Evolutionary conservation across 2,888 invertebrate species (phyloP), one percentile per base, ranked within the genome.

Genomic region (Digitonthophagus gazella): DNA sequence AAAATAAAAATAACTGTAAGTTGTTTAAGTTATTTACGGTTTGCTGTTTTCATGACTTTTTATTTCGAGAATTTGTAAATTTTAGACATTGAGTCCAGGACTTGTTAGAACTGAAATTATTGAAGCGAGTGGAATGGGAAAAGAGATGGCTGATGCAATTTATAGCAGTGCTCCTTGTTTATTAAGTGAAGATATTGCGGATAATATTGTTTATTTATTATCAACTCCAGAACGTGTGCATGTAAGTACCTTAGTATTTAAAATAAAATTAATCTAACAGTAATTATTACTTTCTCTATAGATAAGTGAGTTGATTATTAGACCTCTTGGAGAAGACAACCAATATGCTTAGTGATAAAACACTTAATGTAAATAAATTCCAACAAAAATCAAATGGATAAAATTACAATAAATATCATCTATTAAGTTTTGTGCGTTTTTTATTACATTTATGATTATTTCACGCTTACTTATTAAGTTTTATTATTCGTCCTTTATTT

Each of bases 1-100:
- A 72, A 73, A 16, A 69, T 73, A 57, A 72, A 71, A 57, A 64
- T 69, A 2, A 71, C 70, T 14, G 71, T 71, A 67, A 69, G 69
- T 63, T 44, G 0, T 44, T 61, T 22, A 14, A 11, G 58, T 15
- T 28, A 11, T 61, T n/a, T 28, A 15, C 3, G 58, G 16, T 28
- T 22, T 4, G 22, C 3, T 58, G 54, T 19, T 61, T 3, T 67
- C n/a, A 15, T 67, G 20, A 15, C 16, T 28, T 58, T 58, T 3
- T 54, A 65, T 54, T 16, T 22, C 16, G 6, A 14, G 11, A 44
- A 6, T 28, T 18, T 8, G 28, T 3, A 55, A 18, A 15, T 19
- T 64, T 19, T 28, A 69, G 66, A 64, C 63, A 16, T 54, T 69
- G 57, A 69, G 66, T 69, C 69, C 69, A 16, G 69, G 69, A 2